Conservation (phyloP, 1,140 invertebrate genomes). For the Pogonomyrmex barbatus region DNA sequence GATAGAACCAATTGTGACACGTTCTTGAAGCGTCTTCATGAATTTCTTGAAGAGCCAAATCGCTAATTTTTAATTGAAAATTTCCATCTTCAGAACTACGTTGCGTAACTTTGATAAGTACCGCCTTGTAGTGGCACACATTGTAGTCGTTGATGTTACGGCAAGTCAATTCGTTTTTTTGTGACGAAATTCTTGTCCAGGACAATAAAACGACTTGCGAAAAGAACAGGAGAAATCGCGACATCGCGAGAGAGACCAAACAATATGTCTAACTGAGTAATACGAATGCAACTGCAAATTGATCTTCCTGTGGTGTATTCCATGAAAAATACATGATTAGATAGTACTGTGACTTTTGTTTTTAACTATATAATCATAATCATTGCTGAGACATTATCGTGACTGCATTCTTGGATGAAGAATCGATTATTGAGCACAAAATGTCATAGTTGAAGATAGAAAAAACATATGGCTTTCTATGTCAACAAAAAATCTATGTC, state of each 20-base stretch:
- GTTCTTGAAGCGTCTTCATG: too few species aligned
- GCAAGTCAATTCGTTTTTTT: conserved; percentile 30
- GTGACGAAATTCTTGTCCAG: neutral
- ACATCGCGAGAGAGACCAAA: conserved; percentile 23
- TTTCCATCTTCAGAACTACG: too few species aligned
- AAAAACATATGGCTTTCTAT: neutral
- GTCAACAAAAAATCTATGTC: neutral
- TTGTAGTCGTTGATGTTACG: neutral
- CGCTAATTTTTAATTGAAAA: too few species aligned
- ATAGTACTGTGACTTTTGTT: conserved; percentile 49
- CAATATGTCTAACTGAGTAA: neutral
- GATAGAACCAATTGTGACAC: too few species aligned
- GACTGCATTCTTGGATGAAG: conserved; percentile 4
- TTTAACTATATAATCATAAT: conserved; percentile 53
- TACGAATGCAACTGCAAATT: neutral
- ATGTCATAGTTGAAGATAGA: conserved; percentile 25
- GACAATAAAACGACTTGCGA: neutral
- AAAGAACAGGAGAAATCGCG: neutral
- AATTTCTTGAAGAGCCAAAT: too few species aligned
- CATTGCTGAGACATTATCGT: neutral
- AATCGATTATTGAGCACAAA: neutral
- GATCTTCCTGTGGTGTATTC: neutral
- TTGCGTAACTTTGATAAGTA: too few species aligned
- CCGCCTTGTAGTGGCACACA: conserved; percentile 49
- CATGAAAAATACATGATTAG: neutral